Percentiles rank a stretch among this genome's conserved stretches.
phyloP scores from a whole-genome alignment of 2,113 vertebrate species.

The Picathartes gymnocephalus region DNA sequence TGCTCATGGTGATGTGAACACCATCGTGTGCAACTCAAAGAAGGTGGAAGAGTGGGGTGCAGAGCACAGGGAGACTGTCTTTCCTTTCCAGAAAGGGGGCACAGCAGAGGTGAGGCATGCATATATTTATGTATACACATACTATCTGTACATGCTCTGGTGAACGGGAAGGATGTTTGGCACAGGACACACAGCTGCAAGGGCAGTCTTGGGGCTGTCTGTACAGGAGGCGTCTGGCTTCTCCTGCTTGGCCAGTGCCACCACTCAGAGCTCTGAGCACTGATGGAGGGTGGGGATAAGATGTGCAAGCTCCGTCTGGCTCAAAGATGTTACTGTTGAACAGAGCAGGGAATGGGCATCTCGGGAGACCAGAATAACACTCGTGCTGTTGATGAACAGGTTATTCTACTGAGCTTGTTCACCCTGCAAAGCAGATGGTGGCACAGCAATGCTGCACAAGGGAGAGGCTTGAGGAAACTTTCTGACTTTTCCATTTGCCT shows the following conservation, averaged over 20 bases:
- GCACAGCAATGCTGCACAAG: neutral
- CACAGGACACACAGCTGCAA: neutral
- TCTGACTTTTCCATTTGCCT: neutral
- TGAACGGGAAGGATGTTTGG: neutral
- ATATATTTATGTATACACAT: neutral
- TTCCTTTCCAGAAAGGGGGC: constrained; percentile 79
- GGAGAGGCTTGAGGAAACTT: neutral
- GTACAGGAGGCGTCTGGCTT: neutral
- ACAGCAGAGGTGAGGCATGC: constrained; percentile 72
- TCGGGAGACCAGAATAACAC: neutral
- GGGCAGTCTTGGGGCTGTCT: neutral
- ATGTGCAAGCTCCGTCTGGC: neutral
- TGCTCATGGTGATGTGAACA: constrained; percentile 70
- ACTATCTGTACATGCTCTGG: neutral
- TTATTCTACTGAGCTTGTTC: neutral
- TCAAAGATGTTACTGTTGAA: neutral
- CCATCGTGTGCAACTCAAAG: constrained; percentile 87
- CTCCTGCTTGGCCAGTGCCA: neutral
- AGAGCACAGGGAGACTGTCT: constrained; percentile 79
- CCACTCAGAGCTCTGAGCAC: neutral
- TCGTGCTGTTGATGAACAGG: neutral
- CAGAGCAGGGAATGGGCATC: neutral
- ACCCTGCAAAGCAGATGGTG: neutral
- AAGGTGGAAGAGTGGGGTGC: constrained; percentile 78
- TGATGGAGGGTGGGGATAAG: neutral